Base-by-base conservation (phyloP, 2,888 invertebrate genomes). In the Athalia rosae region DNA sequence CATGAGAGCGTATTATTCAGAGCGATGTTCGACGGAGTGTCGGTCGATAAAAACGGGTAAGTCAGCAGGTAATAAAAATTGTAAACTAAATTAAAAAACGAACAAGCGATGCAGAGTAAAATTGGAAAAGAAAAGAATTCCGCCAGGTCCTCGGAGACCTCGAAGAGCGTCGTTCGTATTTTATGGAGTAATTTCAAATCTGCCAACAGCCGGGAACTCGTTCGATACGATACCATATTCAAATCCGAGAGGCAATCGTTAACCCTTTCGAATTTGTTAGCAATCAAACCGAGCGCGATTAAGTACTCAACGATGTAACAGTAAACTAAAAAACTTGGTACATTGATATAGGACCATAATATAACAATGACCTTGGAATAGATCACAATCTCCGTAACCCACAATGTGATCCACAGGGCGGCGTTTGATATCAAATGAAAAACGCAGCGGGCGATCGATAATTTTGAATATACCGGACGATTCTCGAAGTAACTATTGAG, bases 71-170 rank as follows among this genome's bases (percentile, higher is more conserved):
- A 67, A 11, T 67, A 41, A 41, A 28, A 11, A 11, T 53, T 50
- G n/a, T 53, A 53, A 53, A 67, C n/a, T 15, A 67, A 41, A 3
- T 48, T 48, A 53, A 67, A 41, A 7, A 67, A 67, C 5, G 50
- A 11, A 53, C 41, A 50, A 53, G 48, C 41, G 6, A 67, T 7
- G 41, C 67, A 67, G n/a, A 48, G n/a, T n/a, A 67, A 53, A 28
- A 67, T 67, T 15, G 67, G 67, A 4, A 67, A 28, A 11, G 67
- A 67, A 67, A 67, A 67, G 6, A 67, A 67, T 4, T 67, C 7
- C 28, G 67, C 53, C 0, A 67, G 28, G 4, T 67, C 67, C 28
- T 28, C 48, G n/a, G 53, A 4, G 2, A 67, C 3, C 11, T 67
- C 67, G 41, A 41, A 67, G 4, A 67, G 11, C n/a, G 28, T n/a